phyloP scores from a whole-genome alignment of 2,888 invertebrate species.

The Conus canariensis region DNA sequence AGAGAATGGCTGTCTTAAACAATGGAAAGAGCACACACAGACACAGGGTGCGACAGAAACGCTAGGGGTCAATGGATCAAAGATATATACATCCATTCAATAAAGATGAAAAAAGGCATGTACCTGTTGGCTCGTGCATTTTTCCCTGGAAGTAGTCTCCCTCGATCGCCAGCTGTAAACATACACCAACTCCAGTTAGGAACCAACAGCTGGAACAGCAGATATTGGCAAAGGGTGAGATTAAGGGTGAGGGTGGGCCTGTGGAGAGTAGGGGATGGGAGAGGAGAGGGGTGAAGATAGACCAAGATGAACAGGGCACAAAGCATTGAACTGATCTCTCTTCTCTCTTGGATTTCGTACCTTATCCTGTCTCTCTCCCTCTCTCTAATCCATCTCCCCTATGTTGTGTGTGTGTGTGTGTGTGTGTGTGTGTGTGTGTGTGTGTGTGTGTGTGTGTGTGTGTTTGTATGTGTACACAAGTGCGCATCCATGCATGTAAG shows the following conservation, averaged over 20 bases:
- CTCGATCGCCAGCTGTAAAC: constrained; percentile 33
- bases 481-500: background rate
- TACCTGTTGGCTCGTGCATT: constrained; percentile 43
- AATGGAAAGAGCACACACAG: too few species aligned
- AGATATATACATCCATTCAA: too few species aligned
- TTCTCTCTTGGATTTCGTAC: background rate
- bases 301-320: background rate
- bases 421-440: too few species aligned
- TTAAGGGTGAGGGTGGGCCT: too few species aligned
- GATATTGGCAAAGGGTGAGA: background rate
- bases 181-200: background rate
- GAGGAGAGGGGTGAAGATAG: too few species aligned
- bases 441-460: too few species aligned
- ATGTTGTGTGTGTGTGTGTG: too few species aligned
- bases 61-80: too few species aligned
- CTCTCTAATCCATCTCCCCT: too few species aligned
- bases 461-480: background rate
- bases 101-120: background rate
- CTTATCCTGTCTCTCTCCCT: background rate
- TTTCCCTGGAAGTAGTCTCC: constrained; percentile 39
- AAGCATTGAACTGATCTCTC: background rate
- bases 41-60: too few species aligned
- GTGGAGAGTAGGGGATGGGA: too few species aligned
- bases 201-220: background rate
- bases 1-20: too few species aligned